phyloP scores from a whole-genome alignment of 2,797 vertebrate species.

The Oceanodroma leucorhoa region DNA sequence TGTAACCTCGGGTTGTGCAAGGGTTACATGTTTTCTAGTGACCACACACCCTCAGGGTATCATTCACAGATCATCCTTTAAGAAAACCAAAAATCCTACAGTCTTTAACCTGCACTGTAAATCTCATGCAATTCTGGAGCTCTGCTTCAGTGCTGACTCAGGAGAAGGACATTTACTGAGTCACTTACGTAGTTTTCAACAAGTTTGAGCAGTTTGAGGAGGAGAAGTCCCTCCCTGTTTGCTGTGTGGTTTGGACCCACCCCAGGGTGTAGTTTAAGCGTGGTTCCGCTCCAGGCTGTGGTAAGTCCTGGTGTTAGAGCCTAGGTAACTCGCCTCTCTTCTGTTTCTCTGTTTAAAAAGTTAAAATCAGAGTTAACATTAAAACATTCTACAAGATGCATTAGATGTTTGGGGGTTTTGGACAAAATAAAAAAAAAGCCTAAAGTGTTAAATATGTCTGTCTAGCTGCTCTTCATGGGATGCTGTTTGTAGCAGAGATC shows the following conservation, averaged over 20 bases:
- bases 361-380: neutral
- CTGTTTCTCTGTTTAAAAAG: neutral
- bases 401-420: no score
- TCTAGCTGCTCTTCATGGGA: neutral
- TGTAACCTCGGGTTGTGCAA: neutral
- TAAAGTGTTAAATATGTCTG: fast-evolving
- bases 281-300: neutral
- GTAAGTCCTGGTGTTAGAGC: neutral
- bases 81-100: neutral
- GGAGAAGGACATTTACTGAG: neutral
- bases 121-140: neutral
- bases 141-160: neutral
- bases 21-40: fast-evolving
- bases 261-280: neutral
- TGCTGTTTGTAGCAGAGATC: neutral
- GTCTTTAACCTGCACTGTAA: neutral
- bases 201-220: neutral
- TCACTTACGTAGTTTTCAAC: neutral
- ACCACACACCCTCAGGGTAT: neutral
- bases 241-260: neutral
- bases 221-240: neutral
- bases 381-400: neutral
- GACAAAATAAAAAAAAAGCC: neutral
- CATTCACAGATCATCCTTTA: neutral
- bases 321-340: neutral